Conservation (phyloP, 2,113 vertebrate species). For the Aleadryas rufinucha region DNA sequence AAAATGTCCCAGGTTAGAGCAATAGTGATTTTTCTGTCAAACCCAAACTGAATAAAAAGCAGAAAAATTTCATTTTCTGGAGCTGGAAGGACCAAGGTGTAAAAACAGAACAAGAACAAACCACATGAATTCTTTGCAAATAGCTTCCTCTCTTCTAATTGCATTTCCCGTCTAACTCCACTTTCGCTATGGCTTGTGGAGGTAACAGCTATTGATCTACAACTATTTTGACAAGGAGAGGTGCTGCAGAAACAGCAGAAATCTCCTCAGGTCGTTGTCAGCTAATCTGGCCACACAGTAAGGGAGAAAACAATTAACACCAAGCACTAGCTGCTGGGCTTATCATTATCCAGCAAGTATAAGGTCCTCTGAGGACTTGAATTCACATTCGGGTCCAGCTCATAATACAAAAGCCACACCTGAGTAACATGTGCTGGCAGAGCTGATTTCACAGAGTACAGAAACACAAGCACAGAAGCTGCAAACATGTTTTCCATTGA, state of each 20-base stretch:
- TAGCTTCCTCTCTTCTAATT: constrained; percentile 34
- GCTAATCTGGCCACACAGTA: constrained; percentile 39
- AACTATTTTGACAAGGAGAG: constrained; percentile 19
- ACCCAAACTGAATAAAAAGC: neutral
- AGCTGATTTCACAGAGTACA: neutral
- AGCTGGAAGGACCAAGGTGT: neutral
- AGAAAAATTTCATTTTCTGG: constrained; percentile 18
- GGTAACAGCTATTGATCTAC: constrained; percentile 56
- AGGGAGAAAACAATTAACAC: constrained; percentile 52
- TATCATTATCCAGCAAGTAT: constrained; percentile 7
- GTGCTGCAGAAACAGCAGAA: constrained; percentile 41
- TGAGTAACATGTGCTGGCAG: neutral
- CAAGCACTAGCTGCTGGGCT: neutral
- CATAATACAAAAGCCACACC: neutral
- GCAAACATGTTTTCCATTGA: constrained; percentile 47
- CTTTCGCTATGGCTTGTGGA: neutral
- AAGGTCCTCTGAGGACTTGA: constrained; percentile 28
- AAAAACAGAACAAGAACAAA: neutral
- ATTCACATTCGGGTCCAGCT: neutral
- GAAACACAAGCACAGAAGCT: neutral
- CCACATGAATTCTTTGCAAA: neutral
- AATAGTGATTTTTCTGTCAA: constrained; percentile 26
- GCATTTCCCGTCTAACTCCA: constrained; percentile 11
- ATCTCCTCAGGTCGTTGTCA: constrained; percentile 47
- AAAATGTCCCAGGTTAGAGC: neutral